Base-by-base conservation (phyloP, 1,140 invertebrate species). In the Caenorhabditis remanei region DNA sequence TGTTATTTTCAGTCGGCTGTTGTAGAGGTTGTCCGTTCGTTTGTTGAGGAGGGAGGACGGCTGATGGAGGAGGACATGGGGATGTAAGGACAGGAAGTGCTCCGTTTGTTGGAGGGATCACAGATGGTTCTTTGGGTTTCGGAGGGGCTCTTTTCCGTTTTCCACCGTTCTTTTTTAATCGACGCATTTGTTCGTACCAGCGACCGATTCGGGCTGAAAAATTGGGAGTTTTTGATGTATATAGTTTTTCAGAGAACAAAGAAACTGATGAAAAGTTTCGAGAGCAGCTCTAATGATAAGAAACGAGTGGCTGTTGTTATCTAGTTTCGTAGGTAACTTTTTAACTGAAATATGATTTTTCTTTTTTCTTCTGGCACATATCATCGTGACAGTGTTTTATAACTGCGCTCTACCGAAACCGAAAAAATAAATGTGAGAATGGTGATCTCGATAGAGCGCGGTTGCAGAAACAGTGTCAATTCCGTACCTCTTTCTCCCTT, bases 131-230 rank as follows among this genome's bases (percentile, higher is more conserved):
- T 79, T 79, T 79, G n/a, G 71, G 71, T 24, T 79, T 79, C 21
- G 71, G 71, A 53, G 71, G 71, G 53, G 71, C 71, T 4, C 71
- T 46, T 65, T 84, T 83, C 24, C 82, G 46, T 55, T 87, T 87
- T 41, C 86, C 86, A 32, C 86, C 86, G 43, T 87, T 87, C 79
- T 87, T 87, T 41, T 87, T 87, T 21, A 87, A 41, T 13, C 86
- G 71, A 65, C 86, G 86, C 65, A 79, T 79, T 53, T 87, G 86
- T 40, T 87, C 86, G 61, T 87, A 87, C 86, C 86, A 87, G 11
- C 86, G 86, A 48, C 71, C 53, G 24, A 87, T 87, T 40, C 86
- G 71, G 13, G 53, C 86, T 87, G 86, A 21, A 87, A n/a, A 83
- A 46, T 71, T 13, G 43, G 0, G 13, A 8, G 13, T 53, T 53